These are phyloP conservation scores for Leptinotarsa lineolata DNA, from an alignment of 1,140 invertebrate genomes.

Conservation along the genomic window DNA sequence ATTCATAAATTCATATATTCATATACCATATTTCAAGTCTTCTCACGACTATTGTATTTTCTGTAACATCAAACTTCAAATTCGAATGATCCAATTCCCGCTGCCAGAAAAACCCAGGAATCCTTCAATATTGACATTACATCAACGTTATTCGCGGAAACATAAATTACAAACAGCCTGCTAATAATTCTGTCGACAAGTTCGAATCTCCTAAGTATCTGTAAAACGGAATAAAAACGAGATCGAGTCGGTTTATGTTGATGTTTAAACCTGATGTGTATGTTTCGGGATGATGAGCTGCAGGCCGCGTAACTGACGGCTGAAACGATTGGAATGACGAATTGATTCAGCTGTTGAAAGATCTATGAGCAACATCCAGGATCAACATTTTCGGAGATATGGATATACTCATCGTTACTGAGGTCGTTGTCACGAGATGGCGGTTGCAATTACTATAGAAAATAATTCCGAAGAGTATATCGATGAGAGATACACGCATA, in stretches of 20 bases:
- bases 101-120: not conserved
- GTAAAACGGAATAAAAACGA: conserved; percentile 22
- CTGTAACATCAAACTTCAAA: no score
- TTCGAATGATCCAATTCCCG: no score
- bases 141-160: conserved; percentile 10
- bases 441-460: not conserved
- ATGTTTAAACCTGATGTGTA: conserved; percentile 22
- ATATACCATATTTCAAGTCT: no score
- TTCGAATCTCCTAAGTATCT: conserved; percentile 18
- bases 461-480: no score
- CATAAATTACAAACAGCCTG: conserved; percentile 12
- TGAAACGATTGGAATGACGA: conserved; percentile 34
- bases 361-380: conserved; percentile 30
- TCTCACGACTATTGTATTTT: no score
- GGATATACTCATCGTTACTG: not conserved
- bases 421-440: not conserved
- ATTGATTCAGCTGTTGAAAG: conserved; percentile 35
- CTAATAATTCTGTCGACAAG: conserved; percentile 13
- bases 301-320: conserved; percentile 26
- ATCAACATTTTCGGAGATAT: conserved; percentile 1
- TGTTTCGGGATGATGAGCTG: conserved; percentile 10
- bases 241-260: conserved; percentile 12
- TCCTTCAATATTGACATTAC: not conserved
- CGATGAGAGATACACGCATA: no score
- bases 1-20: no score